Conservation (phyloP, 2,888 invertebrate genomes). For the Synanthedon andrenaeformis region DNA sequence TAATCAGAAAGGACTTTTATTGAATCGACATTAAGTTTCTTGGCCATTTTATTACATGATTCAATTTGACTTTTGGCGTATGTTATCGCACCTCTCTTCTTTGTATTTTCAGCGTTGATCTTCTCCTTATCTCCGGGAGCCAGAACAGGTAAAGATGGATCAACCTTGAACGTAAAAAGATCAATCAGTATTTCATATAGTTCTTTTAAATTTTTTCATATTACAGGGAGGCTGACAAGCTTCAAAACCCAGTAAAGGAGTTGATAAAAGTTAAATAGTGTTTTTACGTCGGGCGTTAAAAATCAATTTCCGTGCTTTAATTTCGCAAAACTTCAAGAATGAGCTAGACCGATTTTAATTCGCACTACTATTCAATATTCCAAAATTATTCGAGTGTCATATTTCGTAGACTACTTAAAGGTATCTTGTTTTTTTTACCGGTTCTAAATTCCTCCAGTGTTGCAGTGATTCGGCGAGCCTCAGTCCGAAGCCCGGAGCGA, state of each 20-base stretch:
- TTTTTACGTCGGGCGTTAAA: too few species aligned
- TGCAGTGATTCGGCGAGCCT: slow-evolving; percentile 77
- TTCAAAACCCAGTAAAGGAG: too few species aligned
- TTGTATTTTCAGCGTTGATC: slow-evolving; percentile 74
- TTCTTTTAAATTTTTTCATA: not conserved
- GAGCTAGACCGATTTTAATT: too few species aligned
- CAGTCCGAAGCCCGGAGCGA: slow-evolving; percentile 83
- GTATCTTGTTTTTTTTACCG: slow-evolving; percentile 48
- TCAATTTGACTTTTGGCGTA: slow-evolving; percentile 83
- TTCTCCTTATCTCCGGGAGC: slow-evolving; percentile 90
- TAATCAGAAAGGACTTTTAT: slow-evolving; percentile 16
- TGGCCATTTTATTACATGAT: slow-evolving; percentile 70
- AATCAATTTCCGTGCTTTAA: too few species aligned
- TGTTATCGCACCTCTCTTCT: slow-evolving; percentile 78
- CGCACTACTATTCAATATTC: too few species aligned
- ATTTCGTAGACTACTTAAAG: too few species aligned
- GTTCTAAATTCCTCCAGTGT: slow-evolving; percentile 74
- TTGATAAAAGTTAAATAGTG: too few species aligned
- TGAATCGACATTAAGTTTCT: slow-evolving; percentile 63
- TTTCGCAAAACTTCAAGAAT: too few species aligned
- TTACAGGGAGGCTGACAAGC: too few species aligned
- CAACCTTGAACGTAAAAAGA: slow-evolving; percentile 46
- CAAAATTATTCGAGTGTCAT: too few species aligned
- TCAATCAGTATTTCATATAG: not conserved
- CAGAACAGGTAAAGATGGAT: slow-evolving; percentile 76